phyloP scores from a whole-genome alignment of 2,113 vertebrate species.

The Meleagris gallopavo region DNA sequence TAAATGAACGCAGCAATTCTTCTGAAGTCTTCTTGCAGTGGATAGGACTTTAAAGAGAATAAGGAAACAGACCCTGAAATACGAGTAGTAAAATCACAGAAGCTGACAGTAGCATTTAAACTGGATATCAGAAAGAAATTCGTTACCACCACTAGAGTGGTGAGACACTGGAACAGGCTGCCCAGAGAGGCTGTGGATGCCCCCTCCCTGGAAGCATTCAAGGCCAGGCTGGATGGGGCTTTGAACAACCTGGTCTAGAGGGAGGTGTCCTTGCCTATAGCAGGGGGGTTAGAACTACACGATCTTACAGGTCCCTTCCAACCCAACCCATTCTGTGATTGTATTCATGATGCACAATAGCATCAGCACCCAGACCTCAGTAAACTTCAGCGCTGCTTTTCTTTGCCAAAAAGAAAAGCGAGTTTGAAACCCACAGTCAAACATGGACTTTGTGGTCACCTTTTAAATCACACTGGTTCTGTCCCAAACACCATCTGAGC shows the following conservation, averaged over 20 bases:
- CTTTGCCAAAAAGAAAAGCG: background rate
- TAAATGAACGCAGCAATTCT: background rate
- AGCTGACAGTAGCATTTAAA: background rate
- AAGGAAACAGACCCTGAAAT: background rate
- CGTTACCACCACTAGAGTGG: too few species aligned
- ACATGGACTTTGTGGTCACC: background rate
- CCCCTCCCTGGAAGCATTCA: too few species aligned
- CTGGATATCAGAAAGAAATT: too few species aligned
- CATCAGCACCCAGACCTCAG: background rate
- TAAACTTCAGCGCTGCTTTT: background rate
- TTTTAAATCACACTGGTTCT: background rate
- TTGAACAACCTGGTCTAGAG: too few species aligned
- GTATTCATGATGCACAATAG: background rate
- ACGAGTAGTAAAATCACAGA: background rate
- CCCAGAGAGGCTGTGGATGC: too few species aligned
- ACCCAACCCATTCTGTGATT: background rate
- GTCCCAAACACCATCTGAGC: background rate
- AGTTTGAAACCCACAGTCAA: background rate
- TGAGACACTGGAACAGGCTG: too few species aligned
- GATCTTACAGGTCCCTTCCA: too few species aligned
- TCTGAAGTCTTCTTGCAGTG: background rate
- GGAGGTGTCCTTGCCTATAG: too few species aligned
- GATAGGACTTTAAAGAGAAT: background rate
- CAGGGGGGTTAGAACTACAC: too few species aligned
- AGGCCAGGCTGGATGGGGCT: too few species aligned